Base-by-base conservation (phyloP, 2,797 vertebrate species). In the Eulemur rubriventer region DNA sequence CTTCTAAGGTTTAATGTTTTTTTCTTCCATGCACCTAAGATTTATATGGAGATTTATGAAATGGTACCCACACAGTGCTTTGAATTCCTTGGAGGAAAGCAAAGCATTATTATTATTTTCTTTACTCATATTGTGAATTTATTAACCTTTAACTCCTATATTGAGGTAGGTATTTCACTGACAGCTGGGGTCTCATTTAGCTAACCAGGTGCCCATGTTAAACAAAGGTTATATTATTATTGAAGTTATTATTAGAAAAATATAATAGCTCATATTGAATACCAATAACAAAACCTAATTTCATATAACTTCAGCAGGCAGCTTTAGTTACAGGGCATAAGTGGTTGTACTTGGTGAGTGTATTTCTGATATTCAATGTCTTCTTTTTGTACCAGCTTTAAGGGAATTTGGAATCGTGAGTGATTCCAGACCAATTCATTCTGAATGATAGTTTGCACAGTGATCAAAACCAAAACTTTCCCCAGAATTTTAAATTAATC, bases 211-310 rank as follows among this genome's bases (percentile, higher is more conserved):
- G 91, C 95, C 96, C 72, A 81, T 88, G 91, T 96, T 96, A 96
- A 97, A 98, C 97, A 98, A 97, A 97, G 96, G 79, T 96, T 94
- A 89, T 97, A 96, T 97, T 97, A 97, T 97, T 97, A 94, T 90
- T 96, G 95, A 96, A 96, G 89, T 93, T 94, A 97, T 95, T 97
- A 97, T 97, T 97, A 94, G 93, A 92, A 96, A 97, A 98, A 97
- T 82, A 97, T 97, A 95, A 96, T 95, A 90, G 94, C 82, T 78
- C 92, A 81, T 84, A 80, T 96, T 96, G 96, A 97, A 97, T 89
- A 86, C 82, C 85, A 96, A 88, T 97, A 96, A 97, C 48, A 94
- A 95, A 96, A 97, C 52, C 50, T 92, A 91, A 93, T 96, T 94
- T 97, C 59, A 93, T 87, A 5, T 84, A 84, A 92, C 67, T 89